Evolutionary conservation across 2,888 invertebrate genomes (phyloP).

Genomic region (Drosophila infuscata): DNA sequence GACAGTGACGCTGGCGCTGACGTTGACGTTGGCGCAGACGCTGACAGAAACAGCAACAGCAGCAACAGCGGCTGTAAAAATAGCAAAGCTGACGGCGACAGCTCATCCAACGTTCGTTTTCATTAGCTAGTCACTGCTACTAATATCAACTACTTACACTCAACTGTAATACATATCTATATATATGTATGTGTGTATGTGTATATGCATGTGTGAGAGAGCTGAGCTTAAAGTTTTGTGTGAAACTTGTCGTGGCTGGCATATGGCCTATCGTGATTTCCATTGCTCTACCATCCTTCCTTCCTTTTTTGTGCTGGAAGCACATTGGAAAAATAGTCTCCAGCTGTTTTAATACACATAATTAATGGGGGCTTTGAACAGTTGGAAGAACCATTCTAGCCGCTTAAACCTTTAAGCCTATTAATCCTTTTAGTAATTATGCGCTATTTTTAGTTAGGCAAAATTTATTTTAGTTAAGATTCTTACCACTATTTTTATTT

Average conservation of each 20-base stretch:
- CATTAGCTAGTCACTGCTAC: constrained; percentile 30
- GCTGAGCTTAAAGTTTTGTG: constrained; percentile 14
- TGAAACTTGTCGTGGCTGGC: neutral
- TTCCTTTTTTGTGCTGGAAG: neutral
- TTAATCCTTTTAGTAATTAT: neutral
- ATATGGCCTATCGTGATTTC: constrained; percentile 7
- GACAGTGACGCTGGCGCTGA: constrained; percentile 31
- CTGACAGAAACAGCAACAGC: constrained; percentile 22
- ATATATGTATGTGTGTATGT: neutral
- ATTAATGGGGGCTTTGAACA: neutral
- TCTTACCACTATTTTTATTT: neutral
- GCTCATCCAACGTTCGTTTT: constrained; percentile 64
- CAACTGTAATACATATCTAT: neutral
- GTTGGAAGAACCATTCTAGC: neutral
- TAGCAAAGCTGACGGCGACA: constrained; percentile 37
- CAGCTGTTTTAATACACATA: neutral
- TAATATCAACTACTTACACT: constrained; percentile 26
- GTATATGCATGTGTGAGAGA: neutral
- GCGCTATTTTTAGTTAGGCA: neutral
- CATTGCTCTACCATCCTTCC: constrained; percentile 3
- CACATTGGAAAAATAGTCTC: neutral
- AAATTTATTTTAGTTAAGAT: neutral
- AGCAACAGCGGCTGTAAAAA: constrained; percentile 29
- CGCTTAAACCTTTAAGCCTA: neutral
- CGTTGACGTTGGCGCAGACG: constrained; percentile 26